Evolutionary conservation across 2,113 vertebrate species (phyloP), one percentile per base, ranked within the genome.

Genomic region (Ardeotis arabs): DNA sequence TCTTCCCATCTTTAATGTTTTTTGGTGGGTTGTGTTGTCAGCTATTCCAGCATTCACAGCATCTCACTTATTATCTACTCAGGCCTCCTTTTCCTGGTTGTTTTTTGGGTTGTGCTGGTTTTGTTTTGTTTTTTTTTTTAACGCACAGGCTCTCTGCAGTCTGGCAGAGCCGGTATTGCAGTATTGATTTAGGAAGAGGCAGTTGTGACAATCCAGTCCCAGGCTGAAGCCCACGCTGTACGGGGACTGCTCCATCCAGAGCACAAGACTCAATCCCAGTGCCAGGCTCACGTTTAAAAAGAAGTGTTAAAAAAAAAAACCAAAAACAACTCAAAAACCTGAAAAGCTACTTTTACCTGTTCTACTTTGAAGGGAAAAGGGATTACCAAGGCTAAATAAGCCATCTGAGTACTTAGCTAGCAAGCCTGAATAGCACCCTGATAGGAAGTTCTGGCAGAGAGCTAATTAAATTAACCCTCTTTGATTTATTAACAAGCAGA

Each of bases 391-490:
- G 49, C 90, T 95, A 95, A 96, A 95, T 83, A 94, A 95, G 91
- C 92, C 90, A 93, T 96, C 87, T 90, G 93, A 93, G 19, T 62
- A 79, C 84, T 96, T 69, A 75, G 73, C 76, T 39, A 72, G 70
- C 67, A 91, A 94, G 64, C 41, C 28, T 81, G 78, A 95, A 93
- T 49, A 86, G 92, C 76, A 83, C 92, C 75, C 90, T 85, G 75
- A 91, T 94, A 97, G 95, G 95, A 97, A 95, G 95, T 93, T 85
- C 96, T 95, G 96, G 92, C 84, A 96, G 95, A 74, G 72, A 88
- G 78, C 91, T 97, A 97, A 97, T 97, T 97, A 95, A 97, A 97
- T 97, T 97, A 97, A 66, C 91, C 60, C 49, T 85, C 95, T 97
- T 96, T 96, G 96, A 97, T 97, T 97, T 96, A 96, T 95, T 96